Base-by-base conservation (phyloP, 2,888 invertebrate species). In the Xanthia icteritia region DNA sequence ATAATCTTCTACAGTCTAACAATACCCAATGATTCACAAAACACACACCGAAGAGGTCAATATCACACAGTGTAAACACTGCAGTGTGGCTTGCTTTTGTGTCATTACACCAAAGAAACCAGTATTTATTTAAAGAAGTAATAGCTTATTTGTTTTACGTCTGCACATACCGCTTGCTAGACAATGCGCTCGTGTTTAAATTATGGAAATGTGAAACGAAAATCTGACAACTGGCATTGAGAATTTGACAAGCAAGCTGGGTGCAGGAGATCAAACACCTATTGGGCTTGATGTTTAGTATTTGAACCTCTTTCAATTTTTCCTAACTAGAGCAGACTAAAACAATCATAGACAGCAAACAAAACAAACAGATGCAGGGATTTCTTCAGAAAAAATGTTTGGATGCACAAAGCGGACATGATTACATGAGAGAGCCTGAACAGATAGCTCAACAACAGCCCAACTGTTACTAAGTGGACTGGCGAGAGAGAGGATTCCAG, bases 31-130 rank as follows among this genome's bases (percentile, higher is more conserved):
- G 76, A 79, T 72, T 79, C 86, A 86, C 45, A 60, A 72, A 70
- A 9, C 39, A 67, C 11, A 76, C 68, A 73, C 8, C 2, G n/a
- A 9, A n/a, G 63, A 75, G 85, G 81, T 87, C 83, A 86, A 69
- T 87, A 80, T 71, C 87, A 80, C 74, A 63, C 63, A 70, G 13
- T 63, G 86, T 74, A 77, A 81, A 82, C 71, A 75, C n/a, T 36
- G 64, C 72, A 82, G 31, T 63, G 45, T 64, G 45, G 20, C 31
- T 81, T 48, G 73, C 51, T 79, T 78, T 73, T 48, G 56, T 67
- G 73, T 58, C 71, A 61, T 58, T 74, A 76, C 70, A 42, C 31
- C 68, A 81, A 86, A 84, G 81, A 71, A 39, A 74, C 31, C 45
- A 61, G 73, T 86, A 77, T 74, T 79, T 85, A 61, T 77, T 73